These are phyloP conservation scores for Gymnothorax javanicus DNA, from an alignment of 2,797 vertebrate genomes.

Conservation along the genomic window DNA sequence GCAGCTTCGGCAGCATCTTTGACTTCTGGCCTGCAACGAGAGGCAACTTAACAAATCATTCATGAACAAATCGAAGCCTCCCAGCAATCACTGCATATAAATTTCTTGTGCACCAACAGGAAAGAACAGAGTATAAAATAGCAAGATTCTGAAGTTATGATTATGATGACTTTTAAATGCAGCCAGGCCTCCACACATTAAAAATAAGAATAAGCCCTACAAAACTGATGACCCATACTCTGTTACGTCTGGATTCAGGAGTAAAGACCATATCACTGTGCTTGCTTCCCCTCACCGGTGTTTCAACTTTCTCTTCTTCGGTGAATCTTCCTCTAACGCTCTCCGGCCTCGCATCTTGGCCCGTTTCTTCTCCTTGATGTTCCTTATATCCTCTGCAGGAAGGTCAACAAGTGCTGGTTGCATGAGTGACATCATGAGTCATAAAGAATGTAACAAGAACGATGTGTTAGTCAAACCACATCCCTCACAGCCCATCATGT, in stretches of 20 bases:
- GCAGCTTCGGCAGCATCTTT: conserved; percentile 85
- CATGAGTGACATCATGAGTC: background rate
- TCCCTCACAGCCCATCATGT: background rate
- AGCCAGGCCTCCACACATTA: background rate
- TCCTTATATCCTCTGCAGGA: conserved; percentile 61
- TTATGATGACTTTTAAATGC: background rate
- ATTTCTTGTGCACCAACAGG: background rate
- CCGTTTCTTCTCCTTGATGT: conserved; percentile 85
- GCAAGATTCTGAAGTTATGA: background rate
- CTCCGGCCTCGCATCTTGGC: conserved; percentile 85
- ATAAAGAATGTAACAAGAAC: background rate
- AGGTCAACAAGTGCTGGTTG: conserved; percentile 12
- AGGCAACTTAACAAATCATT: background rate
- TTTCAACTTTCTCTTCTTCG: conserved; percentile 92
- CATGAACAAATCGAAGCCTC: background rate
- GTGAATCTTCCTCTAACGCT: conserved; percentile 90
- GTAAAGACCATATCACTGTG: background rate
- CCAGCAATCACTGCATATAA: background rate
- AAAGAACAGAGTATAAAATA: background rate
- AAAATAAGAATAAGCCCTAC: background rate
- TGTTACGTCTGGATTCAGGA: background rate
- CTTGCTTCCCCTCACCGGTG: conserved; percentile 76
- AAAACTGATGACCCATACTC: background rate
- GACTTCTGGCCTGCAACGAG: conserved; percentile 78
- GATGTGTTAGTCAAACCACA: background rate